Conservation (phyloP, 2,888 invertebrate genomes). For the Escarpia spicata region DNA sequence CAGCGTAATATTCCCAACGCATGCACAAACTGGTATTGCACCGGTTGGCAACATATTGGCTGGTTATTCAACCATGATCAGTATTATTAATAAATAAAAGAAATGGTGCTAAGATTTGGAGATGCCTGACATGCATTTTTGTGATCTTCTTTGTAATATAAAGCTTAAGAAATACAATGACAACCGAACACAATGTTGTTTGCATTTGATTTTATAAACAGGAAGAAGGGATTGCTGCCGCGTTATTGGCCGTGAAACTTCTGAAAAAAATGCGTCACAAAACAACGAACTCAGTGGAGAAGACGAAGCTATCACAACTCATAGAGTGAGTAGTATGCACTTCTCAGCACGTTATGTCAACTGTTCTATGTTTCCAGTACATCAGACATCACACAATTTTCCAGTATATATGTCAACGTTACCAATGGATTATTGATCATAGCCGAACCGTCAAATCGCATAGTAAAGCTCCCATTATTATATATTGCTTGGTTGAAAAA, state of each 20-base stretch:
- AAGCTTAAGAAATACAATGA: neutral
- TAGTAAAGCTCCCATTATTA: neutral
- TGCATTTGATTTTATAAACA: neutral
- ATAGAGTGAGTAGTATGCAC: neutral
- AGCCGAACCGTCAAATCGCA: neutral
- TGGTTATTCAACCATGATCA: neutral
- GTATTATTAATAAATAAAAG: neutral
- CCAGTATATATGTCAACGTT: neutral
- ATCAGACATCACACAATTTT: neutral
- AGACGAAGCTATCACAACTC: neutral
- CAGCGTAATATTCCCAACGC: neutral
- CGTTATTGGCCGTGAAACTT: neutral
- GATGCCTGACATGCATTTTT: neutral
- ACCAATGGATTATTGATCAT: neutral
- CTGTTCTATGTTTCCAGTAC: neutral
- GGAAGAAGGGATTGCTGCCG: neutral
- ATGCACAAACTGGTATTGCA: neutral
- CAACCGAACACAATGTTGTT: neutral
- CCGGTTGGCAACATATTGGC: neutral
- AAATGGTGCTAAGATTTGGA: neutral
- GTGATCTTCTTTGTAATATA: neutral
- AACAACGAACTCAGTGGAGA: neutral
- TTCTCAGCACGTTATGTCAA: neutral
- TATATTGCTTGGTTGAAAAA: neutral
- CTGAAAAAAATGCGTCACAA: neutral